These are phyloP conservation scores for Hypsopygia costalis DNA, from an alignment of 2,888 invertebrate genomes.

Conservation along the genomic window DNA sequence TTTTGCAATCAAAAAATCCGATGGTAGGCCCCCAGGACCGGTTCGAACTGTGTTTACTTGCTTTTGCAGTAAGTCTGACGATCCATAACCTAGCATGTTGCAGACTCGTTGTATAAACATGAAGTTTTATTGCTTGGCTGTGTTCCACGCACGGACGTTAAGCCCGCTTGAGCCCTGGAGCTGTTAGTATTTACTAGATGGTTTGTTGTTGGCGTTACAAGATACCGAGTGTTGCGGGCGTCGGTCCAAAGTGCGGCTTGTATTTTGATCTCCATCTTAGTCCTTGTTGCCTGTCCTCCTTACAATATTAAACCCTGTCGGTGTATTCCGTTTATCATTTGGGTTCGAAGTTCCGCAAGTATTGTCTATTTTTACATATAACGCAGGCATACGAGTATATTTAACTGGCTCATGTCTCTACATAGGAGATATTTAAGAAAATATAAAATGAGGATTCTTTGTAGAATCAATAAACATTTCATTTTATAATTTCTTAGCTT, in stretches of 20 bases:
- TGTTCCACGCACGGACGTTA: constrained; percentile 73
- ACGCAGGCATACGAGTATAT: too few relatives aligned
- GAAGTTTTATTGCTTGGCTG: constrained; percentile 78
- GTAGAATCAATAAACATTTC: too few relatives aligned
- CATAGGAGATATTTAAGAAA: too few relatives aligned
- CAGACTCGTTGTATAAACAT: constrained; percentile 71
- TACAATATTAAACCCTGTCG: too few relatives aligned
- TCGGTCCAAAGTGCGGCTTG: constrained; percentile 21
- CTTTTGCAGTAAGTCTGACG: constrained; percentile 35
- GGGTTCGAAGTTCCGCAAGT: too few relatives aligned
- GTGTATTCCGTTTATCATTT: too few relatives aligned
- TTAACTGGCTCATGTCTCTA: too few relatives aligned
- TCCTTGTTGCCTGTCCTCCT: background rate
- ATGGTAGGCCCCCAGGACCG: too few relatives aligned
- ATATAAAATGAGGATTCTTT: too few relatives aligned
- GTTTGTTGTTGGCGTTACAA: constrained; percentile 46
- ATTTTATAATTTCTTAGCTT: too few relatives aligned
- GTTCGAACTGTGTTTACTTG: constrained; percentile 27
- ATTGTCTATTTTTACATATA: too few relatives aligned
- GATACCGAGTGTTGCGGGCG: constrained; percentile 28
- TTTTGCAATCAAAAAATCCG: too few relatives aligned
- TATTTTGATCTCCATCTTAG: constrained; percentile 1
- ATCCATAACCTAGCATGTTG: constrained; percentile 60
- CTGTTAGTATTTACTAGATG: constrained; percentile 61
- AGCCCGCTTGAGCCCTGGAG: constrained; percentile 58